A percentile compares a stretch with the other conserved stretches of the same genome.
Evolutionary conservation across 2,797 vertebrate species (phyloP).

Genomic region (Cephalopachus bancanus): DNA sequence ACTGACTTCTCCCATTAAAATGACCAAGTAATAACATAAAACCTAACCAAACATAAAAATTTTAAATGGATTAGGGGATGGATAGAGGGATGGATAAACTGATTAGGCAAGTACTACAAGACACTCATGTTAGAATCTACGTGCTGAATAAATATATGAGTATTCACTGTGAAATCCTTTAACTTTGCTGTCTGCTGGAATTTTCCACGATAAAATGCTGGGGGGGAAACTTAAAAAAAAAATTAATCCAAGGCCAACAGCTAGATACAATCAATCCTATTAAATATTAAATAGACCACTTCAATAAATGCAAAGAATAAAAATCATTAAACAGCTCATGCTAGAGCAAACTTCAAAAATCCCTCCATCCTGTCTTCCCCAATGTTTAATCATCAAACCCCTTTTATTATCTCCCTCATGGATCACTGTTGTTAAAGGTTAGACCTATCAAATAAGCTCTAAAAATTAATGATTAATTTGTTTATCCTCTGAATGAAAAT

Average conservation of each 20-base stretch:
- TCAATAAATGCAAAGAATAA: slow-evolving; percentile 55
- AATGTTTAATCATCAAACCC: not conserved
- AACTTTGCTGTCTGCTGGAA: not conserved
- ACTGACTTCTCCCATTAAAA: not conserved
- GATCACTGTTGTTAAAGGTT: slow-evolving; percentile 32
- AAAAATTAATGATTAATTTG: slow-evolving; percentile 33
- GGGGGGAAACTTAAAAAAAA: not conserved
- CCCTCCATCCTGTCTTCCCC: not conserved
- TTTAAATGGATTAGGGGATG: not conserved
- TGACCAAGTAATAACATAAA: slow-evolving; percentile 40
- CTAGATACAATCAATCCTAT: not conserved
- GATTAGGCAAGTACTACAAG: not conserved
- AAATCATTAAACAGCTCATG: not conserved
- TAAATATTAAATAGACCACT: slow-evolving; percentile 52
- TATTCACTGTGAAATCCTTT: not conserved
- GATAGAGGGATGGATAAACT: not conserved
- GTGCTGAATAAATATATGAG: not conserved
- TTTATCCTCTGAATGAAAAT: slow-evolving; percentile 32
- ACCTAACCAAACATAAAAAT: slow-evolving; percentile 14
- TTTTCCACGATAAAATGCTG: slow-evolving; percentile 40
- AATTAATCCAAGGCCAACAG: slow-evolving; percentile 8
- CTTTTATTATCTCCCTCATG: not conserved
- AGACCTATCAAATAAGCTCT: slow-evolving; percentile 38
- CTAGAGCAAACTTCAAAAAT: not conserved
- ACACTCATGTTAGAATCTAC: not conserved